Percentiles rank a stretch among this genome's conserved stretches.
phyloP scores from a whole-genome alignment of 1,140 invertebrate genomes.

The Triops longicaudatus region DNA sequence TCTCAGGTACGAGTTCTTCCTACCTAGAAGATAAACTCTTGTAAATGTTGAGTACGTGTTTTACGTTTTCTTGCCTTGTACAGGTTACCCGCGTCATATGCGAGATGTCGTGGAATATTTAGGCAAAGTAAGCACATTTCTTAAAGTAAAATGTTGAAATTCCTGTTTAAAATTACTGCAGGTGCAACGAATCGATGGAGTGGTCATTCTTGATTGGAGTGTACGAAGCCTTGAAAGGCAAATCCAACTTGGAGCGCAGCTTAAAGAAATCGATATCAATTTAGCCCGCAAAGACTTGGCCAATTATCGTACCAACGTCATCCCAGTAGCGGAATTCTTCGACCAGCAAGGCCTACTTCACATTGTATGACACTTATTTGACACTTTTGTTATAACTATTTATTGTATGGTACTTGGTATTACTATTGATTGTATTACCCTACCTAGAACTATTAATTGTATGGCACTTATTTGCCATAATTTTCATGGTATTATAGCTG shows the following conservation, averaged over 20 bases:
- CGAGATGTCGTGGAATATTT: slow-evolving; percentile 81
- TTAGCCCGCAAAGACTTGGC: slow-evolving; percentile 75
- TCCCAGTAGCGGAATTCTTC: slow-evolving; percentile 80
- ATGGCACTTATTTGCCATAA: too few relatives aligned
- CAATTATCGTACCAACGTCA: slow-evolving; percentile 80
- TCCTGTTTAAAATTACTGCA: slow-evolving; percentile 37
- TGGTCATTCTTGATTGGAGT: slow-evolving; percentile 73
- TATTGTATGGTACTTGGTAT: too few relatives aligned
- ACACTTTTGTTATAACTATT: too few relatives aligned
- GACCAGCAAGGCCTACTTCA: slow-evolving; percentile 74
- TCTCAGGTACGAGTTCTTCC: slow-evolving; percentile 38
- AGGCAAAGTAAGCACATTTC: slow-evolving; percentile 58
- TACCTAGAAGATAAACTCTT: neutral
- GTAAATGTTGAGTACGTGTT: too few relatives aligned
- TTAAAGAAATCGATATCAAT: slow-evolving; percentile 75
- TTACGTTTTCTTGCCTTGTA: slow-evolving; percentile 41
- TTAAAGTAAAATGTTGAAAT: neutral
- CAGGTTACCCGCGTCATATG: slow-evolving; percentile 90
- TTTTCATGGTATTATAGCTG: too few relatives aligned
- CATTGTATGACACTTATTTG: slow-evolving; percentile 53
- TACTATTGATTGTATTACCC: too few relatives aligned
- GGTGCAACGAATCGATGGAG: slow-evolving; percentile 78
- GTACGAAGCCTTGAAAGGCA: slow-evolving; percentile 73
- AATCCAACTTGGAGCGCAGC: slow-evolving; percentile 78
- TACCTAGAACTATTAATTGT: too few relatives aligned